Evolutionary conservation across 2,113 vertebrate genomes (phyloP), one percentile per base, ranked within the genome.

Genomic region (Anguilla japonica): DNA sequence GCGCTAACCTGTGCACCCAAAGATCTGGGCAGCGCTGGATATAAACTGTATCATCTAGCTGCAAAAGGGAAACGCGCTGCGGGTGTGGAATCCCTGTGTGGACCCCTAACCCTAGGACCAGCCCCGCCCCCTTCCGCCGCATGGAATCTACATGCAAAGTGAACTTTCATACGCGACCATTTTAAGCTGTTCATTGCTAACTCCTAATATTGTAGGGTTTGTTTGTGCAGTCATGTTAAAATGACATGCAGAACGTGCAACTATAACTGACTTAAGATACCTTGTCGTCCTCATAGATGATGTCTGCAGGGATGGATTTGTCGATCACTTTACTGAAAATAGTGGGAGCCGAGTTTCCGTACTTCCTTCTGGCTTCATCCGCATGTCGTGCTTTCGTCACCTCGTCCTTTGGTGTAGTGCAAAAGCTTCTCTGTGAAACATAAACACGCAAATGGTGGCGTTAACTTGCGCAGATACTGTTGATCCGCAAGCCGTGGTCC

Each of bases 251-350:
- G 22, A 67, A 67, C 26, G 56, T 26, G 22, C 18, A 67, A 67
- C 22, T 67, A 26, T 26, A 67, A 5, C 60, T 26, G 18, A 56
- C 16, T 26, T 40, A 15, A 41, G 22, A 60, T 91, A 97, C 98
- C 97, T 97, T 95, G 2, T 97, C 96, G 39, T 99, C 98, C 86
- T 99, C 97, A 75, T 97, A 97, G 16, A 99, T 96, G 22, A 99
- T 95, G 63, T 97, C 96, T 75, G 98, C 97, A 18, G 97, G 96
- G 85, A 99, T 89, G 57, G 94, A 96, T 91, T 95, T 95, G 85
- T 96, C 96, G 41, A 99, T 94, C 87, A 99, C 96, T 92, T 93
- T 96, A 85, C 97, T 97, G 94, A 99, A 99, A 94, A 99, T 94
- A 84, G 97, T 99, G 4, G 95, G 94, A 63, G 95, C 90, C 46